Evolutionary conservation across 2,797 vertebrate species (phyloP).

Genomic region (Sciurus vulgaris): DNA sequence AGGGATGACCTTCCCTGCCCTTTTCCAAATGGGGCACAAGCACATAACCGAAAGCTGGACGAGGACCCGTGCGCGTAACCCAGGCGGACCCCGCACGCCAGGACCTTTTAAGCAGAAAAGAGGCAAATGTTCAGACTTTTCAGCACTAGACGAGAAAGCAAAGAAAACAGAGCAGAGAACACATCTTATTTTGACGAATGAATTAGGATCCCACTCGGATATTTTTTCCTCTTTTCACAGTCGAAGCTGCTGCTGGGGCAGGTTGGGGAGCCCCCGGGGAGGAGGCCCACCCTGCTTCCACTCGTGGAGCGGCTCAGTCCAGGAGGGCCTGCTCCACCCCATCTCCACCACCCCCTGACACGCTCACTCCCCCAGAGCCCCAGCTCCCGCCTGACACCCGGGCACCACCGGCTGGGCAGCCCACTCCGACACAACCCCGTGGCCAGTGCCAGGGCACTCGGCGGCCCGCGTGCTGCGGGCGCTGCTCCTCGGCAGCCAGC

Average conservation of each 20-base stretch:
- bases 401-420: not conserved
- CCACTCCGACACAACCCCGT: not conserved
- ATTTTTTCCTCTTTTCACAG: not conserved
- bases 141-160: not conserved
- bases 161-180: too few relatives aligned
- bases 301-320: too few relatives aligned
- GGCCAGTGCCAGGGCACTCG: not conserved
- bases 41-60: not conserved
- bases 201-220: not conserved
- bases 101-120: not conserved
- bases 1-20: not conserved
- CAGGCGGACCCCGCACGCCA: not conserved
- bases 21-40: not conserved
- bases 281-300: too few relatives aligned
- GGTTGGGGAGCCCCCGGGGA: too few relatives aligned
- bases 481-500: conserved; percentile 74
- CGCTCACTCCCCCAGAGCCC: too few relatives aligned
- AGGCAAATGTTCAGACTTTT: not conserved
- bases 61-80: not conserved
- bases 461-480: not conserved
- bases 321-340: too few relatives aligned
- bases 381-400: not conserved
- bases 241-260: too few relatives aligned
- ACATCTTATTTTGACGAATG: not conserved
- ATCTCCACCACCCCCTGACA: too few relatives aligned